Evolutionary conservation across 2,888 invertebrate species (phyloP).

Genomic region (Brachyptera putata): DNA sequence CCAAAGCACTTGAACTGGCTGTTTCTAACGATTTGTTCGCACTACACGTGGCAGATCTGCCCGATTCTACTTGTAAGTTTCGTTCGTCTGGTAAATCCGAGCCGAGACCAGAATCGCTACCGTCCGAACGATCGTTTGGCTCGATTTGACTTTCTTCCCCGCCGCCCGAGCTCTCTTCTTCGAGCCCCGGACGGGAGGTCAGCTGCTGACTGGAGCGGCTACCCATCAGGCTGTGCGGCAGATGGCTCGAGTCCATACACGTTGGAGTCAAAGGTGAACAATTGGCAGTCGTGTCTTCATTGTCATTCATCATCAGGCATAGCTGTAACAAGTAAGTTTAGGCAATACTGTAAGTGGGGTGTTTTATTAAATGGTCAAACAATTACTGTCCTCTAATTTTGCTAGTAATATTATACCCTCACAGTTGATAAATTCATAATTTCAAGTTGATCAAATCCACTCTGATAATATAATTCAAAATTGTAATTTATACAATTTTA

Average conservation of each 20-base stretch:
- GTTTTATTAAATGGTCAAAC: too few relatives aligned
- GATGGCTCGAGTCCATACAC: background rate
- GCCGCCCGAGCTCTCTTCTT: constrained; percentile 25
- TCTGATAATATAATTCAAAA: too few relatives aligned
- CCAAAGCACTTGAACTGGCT: constrained; percentile 33
- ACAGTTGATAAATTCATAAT: too few relatives aligned
- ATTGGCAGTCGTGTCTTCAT: background rate
- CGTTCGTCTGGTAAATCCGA: constrained; percentile 65
- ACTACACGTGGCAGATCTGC: background rate
- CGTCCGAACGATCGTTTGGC: constrained; percentile 58
- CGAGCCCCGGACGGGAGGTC: background rate
- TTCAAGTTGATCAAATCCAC: too few relatives aligned
- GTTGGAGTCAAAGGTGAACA: background rate
- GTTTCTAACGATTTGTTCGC: too few relatives aligned
- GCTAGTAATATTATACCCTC: too few relatives aligned
- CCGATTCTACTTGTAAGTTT: background rate
- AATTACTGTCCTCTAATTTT: too few relatives aligned
- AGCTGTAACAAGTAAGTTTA: too few relatives aligned
- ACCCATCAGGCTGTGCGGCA: background rate
- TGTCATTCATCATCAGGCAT: constrained; percentile 4
- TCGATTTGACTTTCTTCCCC: constrained; percentile 28
- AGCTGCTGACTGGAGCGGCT: background rate
- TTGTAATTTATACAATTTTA: too few relatives aligned
- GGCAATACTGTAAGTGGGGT: too few relatives aligned
- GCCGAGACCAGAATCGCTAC: constrained; percentile 79